Evolutionary conservation across 2,113 vertebrate genomes (phyloP), one percentile per base, ranked within the genome.

Genomic region (Patagioenas fasciata): DNA sequence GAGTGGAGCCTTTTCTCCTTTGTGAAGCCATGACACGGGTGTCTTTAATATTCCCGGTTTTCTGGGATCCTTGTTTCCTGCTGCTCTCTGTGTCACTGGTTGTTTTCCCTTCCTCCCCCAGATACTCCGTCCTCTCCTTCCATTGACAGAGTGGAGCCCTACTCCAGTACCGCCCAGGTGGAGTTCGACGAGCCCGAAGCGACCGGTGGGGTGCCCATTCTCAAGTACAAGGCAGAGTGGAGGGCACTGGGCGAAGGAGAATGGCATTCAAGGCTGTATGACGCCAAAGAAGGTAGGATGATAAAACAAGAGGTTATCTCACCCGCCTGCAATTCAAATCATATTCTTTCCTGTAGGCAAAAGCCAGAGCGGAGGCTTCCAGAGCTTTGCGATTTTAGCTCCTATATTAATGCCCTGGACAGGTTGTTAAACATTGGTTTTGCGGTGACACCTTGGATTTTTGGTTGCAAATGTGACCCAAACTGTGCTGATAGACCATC

Each of bases 111-210:
- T 84, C 36, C 85, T 89, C 53, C 79, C 54, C 28, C 97, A 99
- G 99, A 99, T 85, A 99, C 99, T 24, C 99, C 99, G 0, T 99
- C 99, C 20, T 98, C 99, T 64, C 99, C 99, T 6, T 98, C 97
- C 95, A 98, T 99, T 56, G 96, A 97, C 64, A 97, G 98, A 91
- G 99, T 99, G 96, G 98, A 98, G 60, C 98, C 99, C 2, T 99
- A 99, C 85, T 99, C 99, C 72, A 99, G 99, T 95, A 99, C 99
- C 4, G 99, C 99, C 23, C 98, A 98, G 96, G 98, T 99, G 93
- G 98, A 98, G 80, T 99, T 99, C 11, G 98, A 98, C 28, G 99
- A 99, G 95, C 99, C 99, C 0, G 99, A 99, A 72, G 98, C 99
- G 86, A 98, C 97, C 0, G 99, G 99, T 1, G 99, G 99, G 2